These are phyloP conservation scores for Odocoileus virginianus DNA, from an alignment of 2,113 vertebrate genomes.

Conservation along the genomic window DNA sequence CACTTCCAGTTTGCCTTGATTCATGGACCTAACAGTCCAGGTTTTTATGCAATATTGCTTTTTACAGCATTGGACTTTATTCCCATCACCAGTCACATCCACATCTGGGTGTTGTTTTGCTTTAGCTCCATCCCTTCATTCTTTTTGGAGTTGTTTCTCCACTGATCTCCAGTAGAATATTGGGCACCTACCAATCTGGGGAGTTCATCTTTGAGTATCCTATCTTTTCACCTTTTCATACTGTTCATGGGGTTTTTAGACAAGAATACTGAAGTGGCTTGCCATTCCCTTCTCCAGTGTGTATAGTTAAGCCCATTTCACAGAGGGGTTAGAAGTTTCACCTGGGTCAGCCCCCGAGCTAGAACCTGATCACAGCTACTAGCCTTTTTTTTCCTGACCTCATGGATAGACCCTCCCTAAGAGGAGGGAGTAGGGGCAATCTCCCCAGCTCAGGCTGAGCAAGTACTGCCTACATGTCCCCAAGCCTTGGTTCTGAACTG, in stretches of 20 bases:
- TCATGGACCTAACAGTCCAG: neutral
- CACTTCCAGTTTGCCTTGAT: neutral
- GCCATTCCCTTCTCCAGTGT: neutral
- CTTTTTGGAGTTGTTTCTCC: neutral
- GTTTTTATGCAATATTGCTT: neutral
- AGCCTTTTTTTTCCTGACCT: neutral
- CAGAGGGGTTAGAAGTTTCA: neutral
- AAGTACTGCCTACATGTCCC: slow-evolving; percentile 79
- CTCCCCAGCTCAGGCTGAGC: too few relatives aligned
- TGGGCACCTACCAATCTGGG: neutral
- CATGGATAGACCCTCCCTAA: neutral
- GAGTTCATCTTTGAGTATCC: neutral
- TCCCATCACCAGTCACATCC: neutral
- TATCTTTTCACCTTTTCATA: neutral
- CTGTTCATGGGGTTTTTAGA: neutral
- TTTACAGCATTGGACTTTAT: neutral
- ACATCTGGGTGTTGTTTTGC: neutral
- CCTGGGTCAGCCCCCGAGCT: neutral
- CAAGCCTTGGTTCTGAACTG: slow-evolving; percentile 82
- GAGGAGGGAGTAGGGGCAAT: neutral
- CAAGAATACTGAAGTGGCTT: neutral
- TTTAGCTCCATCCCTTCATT: neutral
- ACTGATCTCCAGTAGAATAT: neutral
- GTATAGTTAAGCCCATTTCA: neutral
- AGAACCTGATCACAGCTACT: neutral